A percentile compares a stretch with the other conserved stretches of the same genome.
Evolutionary conservation across 2,113 vertebrate species (phyloP).

Genomic region (Micronycteris hirsuta): DNA sequence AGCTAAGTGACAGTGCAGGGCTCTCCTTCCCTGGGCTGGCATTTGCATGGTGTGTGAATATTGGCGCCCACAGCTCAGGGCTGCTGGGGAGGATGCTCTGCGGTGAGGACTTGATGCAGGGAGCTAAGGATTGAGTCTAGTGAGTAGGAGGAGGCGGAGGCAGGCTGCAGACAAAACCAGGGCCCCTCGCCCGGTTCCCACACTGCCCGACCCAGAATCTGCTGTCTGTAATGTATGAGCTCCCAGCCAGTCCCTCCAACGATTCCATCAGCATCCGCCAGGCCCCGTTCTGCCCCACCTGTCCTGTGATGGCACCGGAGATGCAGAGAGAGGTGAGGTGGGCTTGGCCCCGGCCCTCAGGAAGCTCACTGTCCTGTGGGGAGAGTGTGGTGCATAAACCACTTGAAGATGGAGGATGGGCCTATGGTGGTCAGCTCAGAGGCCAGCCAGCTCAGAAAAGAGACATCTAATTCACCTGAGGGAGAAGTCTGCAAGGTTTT

Average conservation of each 20-base stretch:
- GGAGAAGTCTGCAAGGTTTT: not conserved
- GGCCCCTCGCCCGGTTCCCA: no score
- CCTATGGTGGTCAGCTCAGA: not conserved
- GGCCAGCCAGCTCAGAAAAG: not conserved
- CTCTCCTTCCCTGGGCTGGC: slow-evolving; percentile 32
- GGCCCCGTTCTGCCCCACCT: not conserved
- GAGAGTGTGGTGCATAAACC: not conserved
- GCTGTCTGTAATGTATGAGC: accelerated
- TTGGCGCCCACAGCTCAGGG: slow-evolving; percentile 35
- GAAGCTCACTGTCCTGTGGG: not conserved
- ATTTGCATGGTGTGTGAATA: slow-evolving; percentile 53
- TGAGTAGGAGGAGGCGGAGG: not conserved
- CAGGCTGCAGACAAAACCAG: not conserved
- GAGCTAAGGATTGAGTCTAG: not conserved
- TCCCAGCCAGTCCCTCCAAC: not conserved
- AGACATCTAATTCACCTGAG: not conserved
- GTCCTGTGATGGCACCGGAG: not conserved
- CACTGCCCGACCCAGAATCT: not conserved
- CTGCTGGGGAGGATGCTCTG: slow-evolving; percentile 17
- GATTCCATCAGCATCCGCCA: not conserved
- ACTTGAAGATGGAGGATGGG: not conserved
- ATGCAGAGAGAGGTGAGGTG: not conserved
- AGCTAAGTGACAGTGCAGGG: slow-evolving; percentile 59
- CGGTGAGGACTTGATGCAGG: not conserved
- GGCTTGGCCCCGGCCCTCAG: not conserved